Evolutionary conservation across 2,888 invertebrate genomes (phyloP).

Genomic region (Protophormia terraenovae): DNA sequence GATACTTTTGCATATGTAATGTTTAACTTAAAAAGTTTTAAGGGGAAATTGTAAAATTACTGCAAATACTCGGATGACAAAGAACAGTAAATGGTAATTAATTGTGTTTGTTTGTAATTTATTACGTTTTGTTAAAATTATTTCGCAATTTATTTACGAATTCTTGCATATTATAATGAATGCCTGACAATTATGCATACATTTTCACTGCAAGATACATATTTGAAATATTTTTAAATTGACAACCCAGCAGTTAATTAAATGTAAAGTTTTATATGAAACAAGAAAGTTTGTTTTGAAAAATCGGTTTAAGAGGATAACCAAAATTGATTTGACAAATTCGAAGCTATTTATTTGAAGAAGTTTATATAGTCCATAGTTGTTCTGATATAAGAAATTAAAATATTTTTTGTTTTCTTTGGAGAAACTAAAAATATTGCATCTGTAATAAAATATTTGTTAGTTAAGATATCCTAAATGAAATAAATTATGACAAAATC

Average conservation of each 20-base stretch:
- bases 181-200: neutral
- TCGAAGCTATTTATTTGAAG: too few relatives aligned
- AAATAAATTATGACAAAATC: too few relatives aligned
- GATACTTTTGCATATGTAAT: neutral
- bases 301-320: too few relatives aligned
- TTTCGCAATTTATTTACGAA: neutral
- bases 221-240: neutral
- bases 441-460: too few relatives aligned
- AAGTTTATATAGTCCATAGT: too few relatives aligned
- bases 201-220: neutral
- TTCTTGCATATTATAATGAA: neutral
- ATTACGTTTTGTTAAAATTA: slow-evolving; percentile 22
- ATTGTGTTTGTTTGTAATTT: slow-evolving; percentile 36
- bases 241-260: neutral
- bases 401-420: too few relatives aligned
- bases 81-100: slow-evolving; percentile 33
- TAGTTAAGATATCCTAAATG: too few relatives aligned
- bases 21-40: neutral
- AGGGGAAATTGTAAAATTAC: neutral
- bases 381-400: too few relatives aligned
- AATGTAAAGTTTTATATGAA: neutral
- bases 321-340: too few relatives aligned
- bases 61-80: slow-evolving; percentile 7
- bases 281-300: neutral
- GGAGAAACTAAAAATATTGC: too few relatives aligned